A percentile compares a stretch with the other conserved stretches of the same genome.
Conservation (phyloP, 2,888 invertebrate species). For the Sympetrum striolatum region DNA sequence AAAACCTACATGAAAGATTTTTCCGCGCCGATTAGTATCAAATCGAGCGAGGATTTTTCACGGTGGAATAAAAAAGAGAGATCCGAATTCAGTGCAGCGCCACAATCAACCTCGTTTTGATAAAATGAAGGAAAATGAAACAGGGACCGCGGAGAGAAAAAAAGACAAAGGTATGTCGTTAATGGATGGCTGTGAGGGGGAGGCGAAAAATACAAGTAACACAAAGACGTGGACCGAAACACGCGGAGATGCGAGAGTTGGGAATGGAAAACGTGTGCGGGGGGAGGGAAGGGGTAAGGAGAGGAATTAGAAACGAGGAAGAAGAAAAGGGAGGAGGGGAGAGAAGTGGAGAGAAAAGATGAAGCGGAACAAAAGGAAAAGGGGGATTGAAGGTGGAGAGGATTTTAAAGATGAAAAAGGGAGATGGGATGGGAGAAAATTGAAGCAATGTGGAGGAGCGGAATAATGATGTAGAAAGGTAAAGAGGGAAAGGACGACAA, state of each 20-base stretch:
- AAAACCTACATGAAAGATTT: slow-evolving; percentile 30
- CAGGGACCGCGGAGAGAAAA: neutral
- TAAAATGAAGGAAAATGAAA: slow-evolving; percentile 11
- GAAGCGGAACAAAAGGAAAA: neutral
- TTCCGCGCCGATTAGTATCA: slow-evolving; percentile 28
- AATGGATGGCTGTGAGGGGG: neutral
- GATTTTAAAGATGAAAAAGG: neutral
- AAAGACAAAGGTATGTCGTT: neutral
- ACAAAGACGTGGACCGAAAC: neutral
- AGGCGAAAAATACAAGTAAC: slow-evolving; percentile 2
- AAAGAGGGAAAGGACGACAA: too few relatives aligned
- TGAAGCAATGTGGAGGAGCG: neutral
- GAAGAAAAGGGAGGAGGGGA: neutral
- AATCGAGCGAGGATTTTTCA: slow-evolving; percentile 15
- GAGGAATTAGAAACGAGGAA: neutral
- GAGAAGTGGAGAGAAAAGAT: neutral
- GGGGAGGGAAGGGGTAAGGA: too few relatives aligned
- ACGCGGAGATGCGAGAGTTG: neutral
- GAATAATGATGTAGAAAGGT: neutral
- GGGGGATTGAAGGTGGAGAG: neutral
- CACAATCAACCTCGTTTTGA: neutral
- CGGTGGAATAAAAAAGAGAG: neutral
- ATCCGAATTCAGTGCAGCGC: neutral
- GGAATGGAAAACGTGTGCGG: neutral
- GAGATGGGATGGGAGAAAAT: neutral